A percentile compares a stretch with the other conserved stretches of the same genome.
Conservation (phyloP, 2,797 vertebrate species). For the Manis crassicaudata region DNA sequence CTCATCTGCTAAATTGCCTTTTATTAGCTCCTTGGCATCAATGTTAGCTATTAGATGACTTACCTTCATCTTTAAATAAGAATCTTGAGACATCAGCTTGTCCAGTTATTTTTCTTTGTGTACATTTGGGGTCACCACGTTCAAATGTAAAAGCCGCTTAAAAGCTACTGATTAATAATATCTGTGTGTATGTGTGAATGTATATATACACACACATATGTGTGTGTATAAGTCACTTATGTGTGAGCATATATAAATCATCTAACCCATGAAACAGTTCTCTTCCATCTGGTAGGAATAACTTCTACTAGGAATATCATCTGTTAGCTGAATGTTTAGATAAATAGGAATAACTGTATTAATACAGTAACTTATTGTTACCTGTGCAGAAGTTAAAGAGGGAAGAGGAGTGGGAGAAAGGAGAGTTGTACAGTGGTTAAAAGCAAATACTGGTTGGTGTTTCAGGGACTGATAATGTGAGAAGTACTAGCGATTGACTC, state of each 20-base stretch:
- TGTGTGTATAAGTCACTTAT: not conserved
- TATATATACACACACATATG: no score
- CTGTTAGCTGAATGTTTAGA: not conserved
- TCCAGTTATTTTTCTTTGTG: conserved; percentile 50
- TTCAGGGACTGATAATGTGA: not conserved
- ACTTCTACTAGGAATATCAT: not conserved
- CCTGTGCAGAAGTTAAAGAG: not conserved
- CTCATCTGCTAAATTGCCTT: conserved; percentile 63
- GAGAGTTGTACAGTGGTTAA: not conserved
- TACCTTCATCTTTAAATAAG: conserved; percentile 49
- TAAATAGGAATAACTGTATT: not conserved
- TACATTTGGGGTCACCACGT: conserved; percentile 4
- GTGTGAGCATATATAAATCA: not conserved
- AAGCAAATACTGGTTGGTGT: not conserved
- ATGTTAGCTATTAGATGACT: conserved; percentile 29
- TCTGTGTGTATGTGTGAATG: not conserved
- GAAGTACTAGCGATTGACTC: not conserved
- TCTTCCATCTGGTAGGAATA: not conserved
- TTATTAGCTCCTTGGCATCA: conserved; percentile 11
- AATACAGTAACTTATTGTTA: not conserved
- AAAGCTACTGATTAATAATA: not conserved
- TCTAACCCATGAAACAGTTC: not conserved
- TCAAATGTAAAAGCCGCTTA: conserved; percentile 21
- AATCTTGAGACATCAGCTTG: conserved; percentile 18
- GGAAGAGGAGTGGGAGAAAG: not conserved